Conservation (phyloP, 2,797 vertebrate genomes). For the Picus viridis region DNA sequence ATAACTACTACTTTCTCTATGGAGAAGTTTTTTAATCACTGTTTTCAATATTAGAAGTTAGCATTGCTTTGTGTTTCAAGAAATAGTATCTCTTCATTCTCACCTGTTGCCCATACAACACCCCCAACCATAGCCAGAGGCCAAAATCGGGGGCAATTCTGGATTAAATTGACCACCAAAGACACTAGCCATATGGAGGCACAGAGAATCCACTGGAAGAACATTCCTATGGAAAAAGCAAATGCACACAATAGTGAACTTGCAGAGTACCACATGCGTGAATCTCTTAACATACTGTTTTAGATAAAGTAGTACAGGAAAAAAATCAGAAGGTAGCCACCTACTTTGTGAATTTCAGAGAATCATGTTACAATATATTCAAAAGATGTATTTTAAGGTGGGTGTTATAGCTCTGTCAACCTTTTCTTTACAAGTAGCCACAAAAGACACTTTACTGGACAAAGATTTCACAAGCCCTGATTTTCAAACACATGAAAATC, state of each 20-base stretch:
- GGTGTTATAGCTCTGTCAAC: background rate
- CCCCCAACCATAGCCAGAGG: conserved; percentile 92
- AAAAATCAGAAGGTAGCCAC: background rate
- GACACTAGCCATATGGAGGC: conserved; percentile 88
- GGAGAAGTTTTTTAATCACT: background rate
- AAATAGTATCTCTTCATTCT: background rate
- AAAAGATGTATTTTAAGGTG: background rate
- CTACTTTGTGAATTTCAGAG: background rate
- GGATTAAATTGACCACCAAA: conserved; percentile 83
- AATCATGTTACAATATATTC: background rate
- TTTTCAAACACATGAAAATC: background rate
- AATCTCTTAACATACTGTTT: background rate
- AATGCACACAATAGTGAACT: background rate
- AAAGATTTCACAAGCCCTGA: background rate
- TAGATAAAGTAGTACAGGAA: background rate
- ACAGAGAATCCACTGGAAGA: conserved; percentile 94
- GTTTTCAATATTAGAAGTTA: background rate
- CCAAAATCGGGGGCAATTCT: conserved; percentile 86
- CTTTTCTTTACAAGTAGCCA: background rate
- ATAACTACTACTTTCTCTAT: background rate
- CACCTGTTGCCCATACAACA: conserved; percentile 94
- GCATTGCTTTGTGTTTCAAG: background rate
- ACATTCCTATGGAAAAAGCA: conserved; percentile 85
- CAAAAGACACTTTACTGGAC: background rate
- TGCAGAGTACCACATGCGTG: background rate